Percentiles rank a stretch among this genome's conserved stretches.
These are phyloP conservation scores for Zeus faber DNA, from an alignment of 2,113 vertebrate species.

Conservation along the genomic window DNA sequence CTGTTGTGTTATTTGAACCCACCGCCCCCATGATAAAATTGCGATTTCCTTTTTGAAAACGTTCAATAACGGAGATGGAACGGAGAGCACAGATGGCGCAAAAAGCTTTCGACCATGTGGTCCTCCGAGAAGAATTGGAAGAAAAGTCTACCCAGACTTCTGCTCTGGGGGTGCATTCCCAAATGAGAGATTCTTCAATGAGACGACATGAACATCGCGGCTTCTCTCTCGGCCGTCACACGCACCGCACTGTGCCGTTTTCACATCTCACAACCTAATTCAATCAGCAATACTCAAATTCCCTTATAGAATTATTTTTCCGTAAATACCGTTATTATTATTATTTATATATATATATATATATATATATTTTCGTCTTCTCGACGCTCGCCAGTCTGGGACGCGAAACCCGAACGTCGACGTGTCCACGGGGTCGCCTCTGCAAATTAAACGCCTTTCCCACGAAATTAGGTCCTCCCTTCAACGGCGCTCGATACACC, in stretches of 20 bases:
- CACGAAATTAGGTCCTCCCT: constrained; percentile 34
- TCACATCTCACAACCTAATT: constrained; percentile 24
- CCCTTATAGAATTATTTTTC: constrained; percentile 14
- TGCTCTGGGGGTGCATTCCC: constrained; percentile 2
- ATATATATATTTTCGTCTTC: not conserved
- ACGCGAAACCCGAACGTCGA: constrained; percentile 19
- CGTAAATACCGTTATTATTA: constrained; percentile 6
- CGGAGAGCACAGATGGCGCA: constrained; percentile 43
- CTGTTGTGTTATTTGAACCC: no score
- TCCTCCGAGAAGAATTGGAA: constrained; percentile 10
- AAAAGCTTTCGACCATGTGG: constrained; percentile 27
- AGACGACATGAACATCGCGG: not conserved
- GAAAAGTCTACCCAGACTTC: constrained; percentile 16
- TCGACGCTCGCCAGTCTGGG: constrained; percentile 15
- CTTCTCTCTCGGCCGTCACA: not conserved
- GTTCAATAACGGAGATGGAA: constrained; percentile 24
- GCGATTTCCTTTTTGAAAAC: not conserved
- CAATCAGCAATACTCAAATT: constrained; percentile 7
- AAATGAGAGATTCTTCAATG: not conserved
- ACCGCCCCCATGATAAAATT: constrained; percentile 28
- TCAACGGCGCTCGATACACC: constrained; percentile 36
- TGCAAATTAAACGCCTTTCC: constrained; percentile 17
- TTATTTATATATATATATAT: no score
- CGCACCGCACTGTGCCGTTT: not conserved
- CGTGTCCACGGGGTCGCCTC: constrained; percentile 23